These are phyloP conservation scores for Latrodectus geometricus DNA, from an alignment of 1,140 invertebrate species.

Conservation along the genomic window DNA sequence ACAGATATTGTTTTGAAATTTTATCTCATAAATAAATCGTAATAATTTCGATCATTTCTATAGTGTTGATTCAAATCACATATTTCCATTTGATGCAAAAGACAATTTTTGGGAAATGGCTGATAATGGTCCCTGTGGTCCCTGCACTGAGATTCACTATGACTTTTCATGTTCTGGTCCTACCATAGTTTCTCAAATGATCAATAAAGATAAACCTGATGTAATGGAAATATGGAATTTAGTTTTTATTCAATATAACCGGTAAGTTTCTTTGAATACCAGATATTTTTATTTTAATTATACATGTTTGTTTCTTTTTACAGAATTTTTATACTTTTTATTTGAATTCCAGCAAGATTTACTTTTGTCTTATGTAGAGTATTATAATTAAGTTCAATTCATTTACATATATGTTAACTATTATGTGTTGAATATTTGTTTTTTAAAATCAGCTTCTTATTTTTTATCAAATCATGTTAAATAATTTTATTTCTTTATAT, in stretches of 20 bases:
- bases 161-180: constrained; percentile 72
- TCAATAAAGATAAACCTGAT: constrained; percentile 63
- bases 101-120: constrained; percentile 99
- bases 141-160: constrained; percentile 94
- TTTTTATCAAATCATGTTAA: neutral
- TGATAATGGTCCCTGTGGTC: constrained; percentile 87
- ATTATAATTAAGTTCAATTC: no score
- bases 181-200: constrained; percentile 71
- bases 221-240: constrained; percentile 93
- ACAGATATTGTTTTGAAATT: no score
- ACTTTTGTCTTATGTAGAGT: no score
- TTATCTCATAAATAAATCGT: no score
- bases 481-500: neutral
- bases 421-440: no score
- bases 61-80: constrained; percentile 76
- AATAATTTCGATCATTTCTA: no score
- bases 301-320: constrained; percentile 13
- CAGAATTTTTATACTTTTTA: neutral
- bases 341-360: no score
- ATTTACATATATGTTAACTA: no score
- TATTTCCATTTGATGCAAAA: constrained; percentile 82
- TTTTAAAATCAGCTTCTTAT: neutral
- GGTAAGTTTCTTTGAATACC: constrained; percentile 71
- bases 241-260: constrained; percentile 90
- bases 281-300: neutral